phyloP scores from a whole-genome alignment of 2,113 vertebrate genomes.

The Symphodus melops region DNA sequence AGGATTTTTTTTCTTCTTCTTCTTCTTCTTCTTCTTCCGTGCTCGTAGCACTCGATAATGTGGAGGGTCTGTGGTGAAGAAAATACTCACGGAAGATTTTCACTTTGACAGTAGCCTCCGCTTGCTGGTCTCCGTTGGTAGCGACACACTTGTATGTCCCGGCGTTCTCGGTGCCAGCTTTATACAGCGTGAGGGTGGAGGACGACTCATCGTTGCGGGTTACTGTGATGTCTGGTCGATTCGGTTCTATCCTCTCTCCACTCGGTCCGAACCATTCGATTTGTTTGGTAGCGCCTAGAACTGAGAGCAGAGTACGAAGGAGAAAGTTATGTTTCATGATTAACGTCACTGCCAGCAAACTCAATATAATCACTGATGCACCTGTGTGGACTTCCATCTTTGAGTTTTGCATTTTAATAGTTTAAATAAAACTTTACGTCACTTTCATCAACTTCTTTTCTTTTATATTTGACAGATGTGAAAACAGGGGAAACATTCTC shows the following conservation, averaged over 20 bases:
- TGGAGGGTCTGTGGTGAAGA: neutral
- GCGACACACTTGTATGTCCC: conserved; percentile 97
- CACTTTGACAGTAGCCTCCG: conserved; percentile 93
- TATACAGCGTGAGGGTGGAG: conserved; percentile 96
- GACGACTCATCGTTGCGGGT: conserved; percentile 90
- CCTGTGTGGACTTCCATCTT: too few relatives aligned
- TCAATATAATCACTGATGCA: neutral
- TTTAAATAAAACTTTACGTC: too few relatives aligned
- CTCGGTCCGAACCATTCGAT: conserved; percentile 97
- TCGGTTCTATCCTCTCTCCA: conserved; percentile 89
- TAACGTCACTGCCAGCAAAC: conserved; percentile 23
- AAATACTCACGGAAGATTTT: conserved; percentile 94
- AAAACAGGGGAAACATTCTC: too few relatives aligned
- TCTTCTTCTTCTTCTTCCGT: neutral
- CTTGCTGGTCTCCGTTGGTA: conserved; percentile 86
- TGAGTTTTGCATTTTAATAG: too few relatives aligned
- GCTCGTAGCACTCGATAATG: conserved; percentile 31
- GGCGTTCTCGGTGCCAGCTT: conserved; percentile 89
- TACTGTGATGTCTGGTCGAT: conserved; percentile 92
- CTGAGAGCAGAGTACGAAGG: conserved; percentile 69
- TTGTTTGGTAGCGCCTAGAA: conserved; percentile 89
- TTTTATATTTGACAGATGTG: too few relatives aligned
- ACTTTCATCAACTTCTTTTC: too few relatives aligned
- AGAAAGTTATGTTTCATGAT: conserved; percentile 21
- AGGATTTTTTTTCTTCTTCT: conserved; percentile 44